Conservation (phyloP, 2,888 invertebrate genomes). For the Orchestes rusci region DNA sequence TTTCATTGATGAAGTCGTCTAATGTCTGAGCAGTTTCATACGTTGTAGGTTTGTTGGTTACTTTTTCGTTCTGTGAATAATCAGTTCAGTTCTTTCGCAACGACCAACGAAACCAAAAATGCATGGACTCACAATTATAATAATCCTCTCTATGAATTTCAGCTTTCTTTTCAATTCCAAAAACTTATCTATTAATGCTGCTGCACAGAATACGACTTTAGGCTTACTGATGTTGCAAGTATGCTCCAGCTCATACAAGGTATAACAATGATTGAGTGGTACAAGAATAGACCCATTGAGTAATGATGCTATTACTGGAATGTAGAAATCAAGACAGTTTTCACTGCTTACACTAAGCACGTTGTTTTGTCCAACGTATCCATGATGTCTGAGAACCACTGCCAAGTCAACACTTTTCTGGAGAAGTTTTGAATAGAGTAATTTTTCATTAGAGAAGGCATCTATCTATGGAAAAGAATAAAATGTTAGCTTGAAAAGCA, state of each 20-base stretch:
- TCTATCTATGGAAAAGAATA: constrained; percentile 14
- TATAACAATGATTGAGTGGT: constrained; percentile 18
- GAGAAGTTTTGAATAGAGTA: constrained; percentile 6
- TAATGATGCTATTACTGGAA: constrained; percentile 13
- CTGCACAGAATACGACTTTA: constrained; percentile 7
- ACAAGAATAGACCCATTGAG: constrained; percentile 16
- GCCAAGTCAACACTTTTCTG: constrained; percentile 16
- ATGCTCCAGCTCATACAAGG: constrained; percentile 14
- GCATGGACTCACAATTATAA: constrained; percentile 12
- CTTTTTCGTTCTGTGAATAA: too few species aligned
- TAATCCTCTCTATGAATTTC: constrained; percentile 7
- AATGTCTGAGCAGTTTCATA: too few species aligned
- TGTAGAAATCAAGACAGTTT: constrained; percentile 17
- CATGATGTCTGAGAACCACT: constrained; percentile 4
- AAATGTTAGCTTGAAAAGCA: neutral
- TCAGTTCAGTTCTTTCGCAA: neutral
- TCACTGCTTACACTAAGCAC: constrained; percentile 16
- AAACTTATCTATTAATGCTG: constrained; percentile 8
- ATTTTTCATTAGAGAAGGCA: constrained; percentile 12
- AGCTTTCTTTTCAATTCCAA: constrained; percentile 11
- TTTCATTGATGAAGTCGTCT: constrained; percentile 5
- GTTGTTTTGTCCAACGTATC: constrained; percentile 12
- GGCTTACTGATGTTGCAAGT: constrained; percentile 9
- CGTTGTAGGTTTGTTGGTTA: too few species aligned
- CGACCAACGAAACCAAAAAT: constrained; percentile 2